These are phyloP conservation scores for Chorisops tibialis DNA, from an alignment of 2,888 invertebrate genomes.

Conservation along the genomic window DNA sequence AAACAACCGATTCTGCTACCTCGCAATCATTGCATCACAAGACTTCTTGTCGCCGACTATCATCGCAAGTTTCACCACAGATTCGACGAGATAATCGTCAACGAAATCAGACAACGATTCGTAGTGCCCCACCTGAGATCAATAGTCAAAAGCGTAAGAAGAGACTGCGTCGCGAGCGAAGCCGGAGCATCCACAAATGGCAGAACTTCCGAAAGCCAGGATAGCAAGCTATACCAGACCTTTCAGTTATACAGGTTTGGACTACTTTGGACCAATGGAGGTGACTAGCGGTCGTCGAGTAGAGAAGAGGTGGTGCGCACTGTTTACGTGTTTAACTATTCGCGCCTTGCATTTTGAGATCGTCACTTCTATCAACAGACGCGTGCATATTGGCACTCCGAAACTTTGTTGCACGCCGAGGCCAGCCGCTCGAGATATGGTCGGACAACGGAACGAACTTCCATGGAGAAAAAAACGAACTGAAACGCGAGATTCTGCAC, in stretches of 20 bases:
- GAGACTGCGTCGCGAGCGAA: slow-evolving; percentile 24
- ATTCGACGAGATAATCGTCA: slow-evolving; percentile 24
- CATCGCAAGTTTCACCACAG: too few species aligned
- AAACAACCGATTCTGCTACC: slow-evolving; percentile 21
- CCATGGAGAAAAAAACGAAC: slow-evolving; percentile 29
- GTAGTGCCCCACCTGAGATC: slow-evolving; percentile 20
- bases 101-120: slow-evolving; percentile 25
- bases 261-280: slow-evolving; percentile 13
- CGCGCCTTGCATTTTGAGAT: slow-evolving; percentile 21
- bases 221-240: not conserved
- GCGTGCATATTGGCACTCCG: slow-evolving; percentile 32
- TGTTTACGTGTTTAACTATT: slow-evolving; percentile 24
- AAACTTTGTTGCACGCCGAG: slow-evolving; percentile 36
- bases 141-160: slow-evolving; percentile 17
- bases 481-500: not conserved
- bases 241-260: slow-evolving; percentile 1
- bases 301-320: slow-evolving; percentile 3
- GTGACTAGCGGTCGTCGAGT: not conserved
- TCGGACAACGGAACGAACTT: slow-evolving; percentile 31
- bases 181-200: slow-evolving; percentile 6
- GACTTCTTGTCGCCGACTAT: not conserved
- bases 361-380: slow-evolving; percentile 31
- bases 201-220: not conserved
- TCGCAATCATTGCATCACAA: slow-evolving; percentile 9
- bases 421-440: slow-evolving; percentile 28